phyloP scores from a whole-genome alignment of 2,113 vertebrate species.

The Loxodonta africana region DNA sequence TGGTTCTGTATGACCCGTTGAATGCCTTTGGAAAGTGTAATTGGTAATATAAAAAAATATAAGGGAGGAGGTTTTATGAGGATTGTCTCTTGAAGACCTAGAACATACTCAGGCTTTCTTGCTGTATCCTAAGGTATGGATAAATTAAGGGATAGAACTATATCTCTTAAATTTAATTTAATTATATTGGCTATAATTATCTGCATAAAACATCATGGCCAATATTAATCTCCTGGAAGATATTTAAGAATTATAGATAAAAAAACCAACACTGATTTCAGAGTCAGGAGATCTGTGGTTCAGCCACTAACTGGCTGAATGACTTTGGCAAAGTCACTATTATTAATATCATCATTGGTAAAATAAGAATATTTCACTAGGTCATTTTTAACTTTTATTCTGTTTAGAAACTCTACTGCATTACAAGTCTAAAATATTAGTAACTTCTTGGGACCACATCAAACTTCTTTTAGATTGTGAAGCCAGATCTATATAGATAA shows the following conservation, averaged over 20 bases:
- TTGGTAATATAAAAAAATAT: neutral
- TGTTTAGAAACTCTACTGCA: neutral
- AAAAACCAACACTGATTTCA: neutral
- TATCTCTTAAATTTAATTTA: neutral
- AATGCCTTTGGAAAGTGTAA: neutral
- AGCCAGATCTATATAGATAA: conserved; percentile 41
- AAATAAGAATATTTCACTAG: neutral
- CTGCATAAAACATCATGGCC: neutral
- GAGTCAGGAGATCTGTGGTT: neutral
- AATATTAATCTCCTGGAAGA: conserved; percentile 37
- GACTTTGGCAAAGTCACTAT: conserved; percentile 4
- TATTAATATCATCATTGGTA: conserved; percentile 11
- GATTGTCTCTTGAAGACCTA: neutral
- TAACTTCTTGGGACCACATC: neutral
- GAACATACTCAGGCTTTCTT: neutral
- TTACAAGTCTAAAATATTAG: conserved; percentile 20
- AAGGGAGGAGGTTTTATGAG: neutral
- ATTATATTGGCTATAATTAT: conserved; percentile 23
- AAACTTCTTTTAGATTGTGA: conserved; percentile 7
- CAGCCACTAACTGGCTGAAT: neutral
- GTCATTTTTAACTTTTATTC: neutral
- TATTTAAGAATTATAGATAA: neutral
- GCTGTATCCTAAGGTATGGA: neutral
- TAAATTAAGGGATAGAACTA: neutral
- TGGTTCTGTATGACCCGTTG: neutral